A percentile compares a stretch with the other conserved stretches of the same genome.
Evolutionary conservation across 2,797 vertebrate species (phyloP).

Genomic region (Karalla daura): DNA sequence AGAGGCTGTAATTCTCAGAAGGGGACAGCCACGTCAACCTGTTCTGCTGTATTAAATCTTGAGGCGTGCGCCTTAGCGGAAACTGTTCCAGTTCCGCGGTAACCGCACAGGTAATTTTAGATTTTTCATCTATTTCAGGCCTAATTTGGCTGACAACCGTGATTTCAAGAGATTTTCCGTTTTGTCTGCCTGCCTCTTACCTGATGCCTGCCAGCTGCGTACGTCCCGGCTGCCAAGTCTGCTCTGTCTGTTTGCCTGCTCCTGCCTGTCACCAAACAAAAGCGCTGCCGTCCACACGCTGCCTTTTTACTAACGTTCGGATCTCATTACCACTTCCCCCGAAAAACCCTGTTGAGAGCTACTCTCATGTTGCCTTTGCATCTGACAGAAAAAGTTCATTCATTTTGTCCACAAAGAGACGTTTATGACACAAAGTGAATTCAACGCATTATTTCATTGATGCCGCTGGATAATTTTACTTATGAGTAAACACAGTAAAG

Average conservation of each 20-base stretch:
- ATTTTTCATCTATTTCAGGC: constrained; percentile 8
- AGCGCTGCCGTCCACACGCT: constrained; percentile 27
- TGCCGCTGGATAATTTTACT: no score
- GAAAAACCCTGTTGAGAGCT: constrained; percentile 9
- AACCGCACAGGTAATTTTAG: background rate
- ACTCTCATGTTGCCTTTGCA: constrained; percentile 12
- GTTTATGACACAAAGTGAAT: background rate
- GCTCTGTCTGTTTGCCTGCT: constrained; percentile 46
- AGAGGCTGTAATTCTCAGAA: background rate
- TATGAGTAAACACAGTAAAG: background rate
- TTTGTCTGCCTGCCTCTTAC: constrained; percentile 23
- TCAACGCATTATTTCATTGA: background rate
- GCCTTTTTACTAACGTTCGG: constrained; percentile 23
- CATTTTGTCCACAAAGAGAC: background rate
- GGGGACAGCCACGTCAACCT: background rate
- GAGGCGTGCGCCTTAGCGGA: background rate
- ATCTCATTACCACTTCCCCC: constrained; percentile 11
- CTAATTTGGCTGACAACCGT: constrained; percentile 21
- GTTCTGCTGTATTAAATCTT: background rate
- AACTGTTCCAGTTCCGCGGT: constrained; percentile 2
- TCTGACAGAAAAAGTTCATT: background rate
- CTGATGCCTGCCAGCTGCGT: constrained; percentile 49
- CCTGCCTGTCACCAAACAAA: constrained; percentile 28
- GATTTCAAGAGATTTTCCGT: constrained; percentile 15
- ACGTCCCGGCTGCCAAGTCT: constrained; percentile 41